Base-by-base conservation (phyloP, 2,113 vertebrate genomes). In the Asarcornis scutulata region DNA sequence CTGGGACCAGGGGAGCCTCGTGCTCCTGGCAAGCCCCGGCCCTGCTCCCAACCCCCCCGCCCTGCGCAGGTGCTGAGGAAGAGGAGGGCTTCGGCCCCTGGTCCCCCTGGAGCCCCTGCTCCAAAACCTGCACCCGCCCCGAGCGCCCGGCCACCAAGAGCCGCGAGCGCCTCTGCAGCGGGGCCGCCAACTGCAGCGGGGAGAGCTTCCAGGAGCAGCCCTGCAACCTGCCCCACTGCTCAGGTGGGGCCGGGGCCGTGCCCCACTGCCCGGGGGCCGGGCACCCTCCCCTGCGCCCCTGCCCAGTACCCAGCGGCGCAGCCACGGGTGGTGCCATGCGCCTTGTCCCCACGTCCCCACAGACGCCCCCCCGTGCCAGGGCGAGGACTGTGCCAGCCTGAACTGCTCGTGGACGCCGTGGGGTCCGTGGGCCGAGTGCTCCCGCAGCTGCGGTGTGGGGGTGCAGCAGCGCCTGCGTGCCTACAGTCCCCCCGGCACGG, bases 351-450 rank as follows among this genome's bases (percentile, higher is more conserved):
- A 6, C 31, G 34, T 11, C 67, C 32, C 67, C 31, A 11, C 92
- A 96, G 98, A 92, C 36, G 91, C 58, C 34, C 96, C 84, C 1
- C 66, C 67, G 8, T 99, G 99, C 82, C 46, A 72, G 0, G 97
- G 96, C 4, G 79, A 96, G 1, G 97, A 86, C 36, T 99, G 99
- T 20, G 74, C 36, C 0, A 56, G 44, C 1, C 96, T 95, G 75
- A 98, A 99, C 98, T 99, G 99, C 58, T 97, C 98, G 1, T 99
- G 99, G 99, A 98, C 97, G 1, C 71, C 96, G 17, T 99, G 99
- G 99, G 98, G 96, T 2, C 94, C 84, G 1, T 99, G 99, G 99
- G 91, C 91, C 6, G 59, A 92, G 4, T 99, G 99, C 64, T 99
- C 99, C 1, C 98, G 98, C 13, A 98, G 98, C 71, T 99, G 99